Evolutionary conservation across 2,797 vertebrate genomes (phyloP).

Genomic region (Artibeus jamaicensis): DNA sequence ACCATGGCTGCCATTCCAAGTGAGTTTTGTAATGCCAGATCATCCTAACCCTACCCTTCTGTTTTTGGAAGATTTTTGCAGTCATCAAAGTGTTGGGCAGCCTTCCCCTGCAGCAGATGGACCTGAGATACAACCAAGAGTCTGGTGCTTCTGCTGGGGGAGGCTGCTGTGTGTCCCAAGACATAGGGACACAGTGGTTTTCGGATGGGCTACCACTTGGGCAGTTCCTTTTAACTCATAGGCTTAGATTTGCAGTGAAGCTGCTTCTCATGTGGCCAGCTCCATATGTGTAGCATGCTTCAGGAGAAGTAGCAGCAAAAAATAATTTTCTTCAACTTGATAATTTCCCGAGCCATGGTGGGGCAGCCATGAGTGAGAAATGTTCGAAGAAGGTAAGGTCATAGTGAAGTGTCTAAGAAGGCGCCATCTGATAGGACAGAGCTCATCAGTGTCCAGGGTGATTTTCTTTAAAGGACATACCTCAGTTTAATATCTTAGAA

Average conservation of each 20-base stretch:
- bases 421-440: not conserved
- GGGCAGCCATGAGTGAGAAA: not conserved
- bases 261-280: not conserved
- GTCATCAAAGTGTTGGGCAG: not conserved
- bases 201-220: not conserved
- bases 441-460: not conserved
- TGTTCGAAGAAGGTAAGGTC: not conserved
- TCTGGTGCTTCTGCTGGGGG: not conserved
- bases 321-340: not conserved
- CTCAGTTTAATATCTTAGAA: not conserved
- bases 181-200: not conserved
- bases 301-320: not conserved
- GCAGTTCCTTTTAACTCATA: not conserved
- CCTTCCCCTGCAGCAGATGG: not conserved
- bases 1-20: not conserved
- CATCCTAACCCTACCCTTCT: not conserved
- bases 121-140: not conserved
- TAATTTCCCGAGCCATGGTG: not conserved
- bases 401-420: not conserved
- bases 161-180: fast-evolving
- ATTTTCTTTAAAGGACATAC: not conserved
- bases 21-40: not conserved
- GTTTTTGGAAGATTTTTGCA: not conserved
- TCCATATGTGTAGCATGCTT: not conserved
- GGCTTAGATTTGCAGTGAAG: not conserved